A percentile compares a stretch with the other conserved stretches of the same genome.
phyloP scores from a whole-genome alignment of 2,888 invertebrate species.

The Dendrolimus houi region DNA sequence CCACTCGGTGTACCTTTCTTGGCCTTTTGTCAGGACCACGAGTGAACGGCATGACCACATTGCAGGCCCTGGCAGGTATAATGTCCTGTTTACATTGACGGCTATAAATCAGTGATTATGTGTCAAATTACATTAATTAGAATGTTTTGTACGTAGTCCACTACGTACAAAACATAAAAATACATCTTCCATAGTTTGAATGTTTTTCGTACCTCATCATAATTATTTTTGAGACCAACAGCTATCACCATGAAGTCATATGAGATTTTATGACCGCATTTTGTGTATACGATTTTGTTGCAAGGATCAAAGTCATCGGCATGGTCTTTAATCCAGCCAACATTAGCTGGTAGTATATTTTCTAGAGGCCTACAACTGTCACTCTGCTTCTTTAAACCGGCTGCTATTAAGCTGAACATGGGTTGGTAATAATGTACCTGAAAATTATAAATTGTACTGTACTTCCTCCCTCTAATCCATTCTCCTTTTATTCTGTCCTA shows the following conservation, averaged over 20 bases:
- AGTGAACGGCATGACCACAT: no score
- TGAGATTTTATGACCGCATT: constrained; percentile 79
- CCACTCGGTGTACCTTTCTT: no score
- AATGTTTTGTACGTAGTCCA: no score
- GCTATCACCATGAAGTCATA: constrained; percentile 92
- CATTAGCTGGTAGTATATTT: constrained; percentile 83
- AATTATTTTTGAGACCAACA: constrained; percentile 88
- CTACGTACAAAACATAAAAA: no score
- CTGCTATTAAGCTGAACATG: constrained; percentile 93
- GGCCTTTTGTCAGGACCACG: no score
- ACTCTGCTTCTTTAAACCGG: constrained; percentile 84
- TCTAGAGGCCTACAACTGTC: constrained; percentile 78
- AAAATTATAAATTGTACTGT: constrained; percentile 1
- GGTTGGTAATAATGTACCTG: constrained; percentile 96
- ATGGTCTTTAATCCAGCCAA: constrained; percentile 86
- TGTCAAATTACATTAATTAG: no score
- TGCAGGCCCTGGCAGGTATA: no score
- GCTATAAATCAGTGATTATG: no score
- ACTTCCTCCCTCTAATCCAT: neutral
- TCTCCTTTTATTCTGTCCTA: no score
- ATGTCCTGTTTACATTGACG: no score
- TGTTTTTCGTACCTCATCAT: constrained; percentile 79
- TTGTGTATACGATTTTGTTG: constrained; percentile 80
- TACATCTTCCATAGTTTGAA: constrained; percentile 1
- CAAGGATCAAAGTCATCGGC: constrained; percentile 85